phyloP scores from a whole-genome alignment of 2,888 invertebrate genomes.

The Andricus quercusramuli region DNA sequence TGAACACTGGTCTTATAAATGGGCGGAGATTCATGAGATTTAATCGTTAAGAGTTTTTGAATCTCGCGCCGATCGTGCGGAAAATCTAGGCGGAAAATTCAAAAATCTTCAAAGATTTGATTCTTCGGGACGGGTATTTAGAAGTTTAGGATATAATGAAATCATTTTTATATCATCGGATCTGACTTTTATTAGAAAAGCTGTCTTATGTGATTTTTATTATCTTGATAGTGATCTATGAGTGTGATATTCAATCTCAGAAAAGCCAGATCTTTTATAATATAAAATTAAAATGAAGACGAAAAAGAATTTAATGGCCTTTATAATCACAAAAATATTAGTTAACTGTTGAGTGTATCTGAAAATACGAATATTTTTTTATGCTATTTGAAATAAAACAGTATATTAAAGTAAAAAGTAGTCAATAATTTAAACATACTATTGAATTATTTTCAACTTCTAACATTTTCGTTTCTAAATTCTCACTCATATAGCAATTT shows the following conservation, averaged over 20 bases:
- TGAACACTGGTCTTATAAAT: constrained; percentile 18
- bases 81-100: neutral
- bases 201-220: neutral
- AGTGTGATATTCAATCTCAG: neutral
- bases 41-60: neutral
- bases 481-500: too few relatives aligned
- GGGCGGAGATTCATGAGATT: constrained; percentile 12
- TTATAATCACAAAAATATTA: too few relatives aligned
- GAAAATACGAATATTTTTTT: too few relatives aligned
- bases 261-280: too few relatives aligned
- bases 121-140: neutral
- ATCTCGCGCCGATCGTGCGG: constrained; percentile 32
- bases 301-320: too few relatives aligned
- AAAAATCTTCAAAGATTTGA: neutral
- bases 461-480: too few relatives aligned
- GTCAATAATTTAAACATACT: too few relatives aligned
- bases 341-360: too few relatives aligned
- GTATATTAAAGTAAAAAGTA: too few relatives aligned
- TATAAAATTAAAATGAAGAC: too few relatives aligned
- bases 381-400: too few relatives aligned
- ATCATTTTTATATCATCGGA: neutral
- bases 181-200: neutral
- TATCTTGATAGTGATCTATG: neutral
- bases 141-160: neutral
- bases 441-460: too few relatives aligned